phyloP scores from a whole-genome alignment of 2,888 invertebrate genomes.

The Elmis aenea region DNA sequence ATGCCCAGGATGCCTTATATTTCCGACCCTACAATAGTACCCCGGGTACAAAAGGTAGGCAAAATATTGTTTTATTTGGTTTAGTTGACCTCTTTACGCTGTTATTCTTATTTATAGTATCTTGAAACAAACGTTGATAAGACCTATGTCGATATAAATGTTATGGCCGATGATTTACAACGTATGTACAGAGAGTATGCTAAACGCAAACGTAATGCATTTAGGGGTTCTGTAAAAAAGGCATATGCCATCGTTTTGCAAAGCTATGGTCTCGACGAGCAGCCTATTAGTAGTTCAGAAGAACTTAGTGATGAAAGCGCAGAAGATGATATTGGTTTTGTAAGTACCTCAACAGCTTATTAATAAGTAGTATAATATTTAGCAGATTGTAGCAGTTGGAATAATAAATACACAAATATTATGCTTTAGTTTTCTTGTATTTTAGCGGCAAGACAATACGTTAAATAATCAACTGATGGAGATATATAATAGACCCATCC shows the following conservation, averaged over 20 bases:
- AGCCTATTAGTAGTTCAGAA: conserved; percentile 46
- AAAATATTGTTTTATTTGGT: conserved; percentile 4
- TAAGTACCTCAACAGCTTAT: too few relatives aligned
- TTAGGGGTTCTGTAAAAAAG: conserved; percentile 70
- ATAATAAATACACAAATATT: too few relatives aligned
- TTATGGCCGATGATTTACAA: conserved; percentile 77
- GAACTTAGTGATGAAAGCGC: conserved; percentile 52
- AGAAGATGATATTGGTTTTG: conserved; percentile 42
- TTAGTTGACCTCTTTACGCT: conserved; percentile 4
- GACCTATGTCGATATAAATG: conserved; percentile 75
- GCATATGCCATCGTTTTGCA: conserved; percentile 70
- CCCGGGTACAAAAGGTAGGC: conserved; percentile 51
- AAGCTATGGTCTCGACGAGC: conserved; percentile 60
- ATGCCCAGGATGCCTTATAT: conserved; percentile 36
- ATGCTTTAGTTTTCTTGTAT: conserved; percentile 14
- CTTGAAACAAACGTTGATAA: conserved; percentile 75
- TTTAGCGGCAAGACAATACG: conserved; percentile 28
- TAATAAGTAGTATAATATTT: too few relatives aligned
- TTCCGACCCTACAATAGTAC: conserved; percentile 47
- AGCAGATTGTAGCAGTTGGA: too few relatives aligned
- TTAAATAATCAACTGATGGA: conserved; percentile 47
- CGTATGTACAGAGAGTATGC: conserved; percentile 72
- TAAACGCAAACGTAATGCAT: conserved; percentile 73
- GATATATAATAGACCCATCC: conserved; percentile 46
- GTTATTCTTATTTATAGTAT: conserved; percentile 53